Percentiles rank a stretch among this genome's conserved stretches.
Evolutionary conservation across 2,113 vertebrate species (phyloP).

Genomic region (Microtus richardsoni): DNA sequence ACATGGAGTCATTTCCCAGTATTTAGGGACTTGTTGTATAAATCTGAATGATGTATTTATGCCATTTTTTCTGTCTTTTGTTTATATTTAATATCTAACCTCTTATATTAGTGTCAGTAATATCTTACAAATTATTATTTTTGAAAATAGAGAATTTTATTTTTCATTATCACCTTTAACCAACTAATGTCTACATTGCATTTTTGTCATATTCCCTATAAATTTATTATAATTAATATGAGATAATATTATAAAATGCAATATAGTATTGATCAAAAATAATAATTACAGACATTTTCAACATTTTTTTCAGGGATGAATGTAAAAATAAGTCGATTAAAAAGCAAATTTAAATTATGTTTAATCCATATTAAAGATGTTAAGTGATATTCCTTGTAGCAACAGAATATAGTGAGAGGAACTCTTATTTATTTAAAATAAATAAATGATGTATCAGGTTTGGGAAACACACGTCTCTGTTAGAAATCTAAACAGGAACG

Average conservation of each 20-base stretch:
- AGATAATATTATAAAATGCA: background rate
- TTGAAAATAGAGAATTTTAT: background rate
- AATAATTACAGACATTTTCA: background rate
- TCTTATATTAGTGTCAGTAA: background rate
- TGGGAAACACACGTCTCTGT: background rate
- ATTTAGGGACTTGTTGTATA: constrained; percentile 21
- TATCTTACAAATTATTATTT: background rate
- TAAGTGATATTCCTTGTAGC: background rate
- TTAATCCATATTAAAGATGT: background rate
- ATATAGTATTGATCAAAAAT: background rate
- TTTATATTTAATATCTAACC: background rate
- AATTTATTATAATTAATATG: background rate
- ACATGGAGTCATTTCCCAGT: background rate
- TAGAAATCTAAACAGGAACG: background rate
- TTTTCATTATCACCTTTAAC: background rate
- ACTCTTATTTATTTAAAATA: background rate
- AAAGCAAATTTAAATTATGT: background rate
- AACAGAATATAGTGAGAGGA: background rate
- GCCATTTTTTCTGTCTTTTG: background rate
- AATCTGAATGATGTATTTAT: background rate
- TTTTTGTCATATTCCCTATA: background rate
- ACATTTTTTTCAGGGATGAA: background rate
- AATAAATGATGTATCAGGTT: background rate
- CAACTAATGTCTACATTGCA: background rate
- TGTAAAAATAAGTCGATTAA: background rate